Conservation (phyloP, 2,113 vertebrate species). For the Tringa solitaria region DNA sequence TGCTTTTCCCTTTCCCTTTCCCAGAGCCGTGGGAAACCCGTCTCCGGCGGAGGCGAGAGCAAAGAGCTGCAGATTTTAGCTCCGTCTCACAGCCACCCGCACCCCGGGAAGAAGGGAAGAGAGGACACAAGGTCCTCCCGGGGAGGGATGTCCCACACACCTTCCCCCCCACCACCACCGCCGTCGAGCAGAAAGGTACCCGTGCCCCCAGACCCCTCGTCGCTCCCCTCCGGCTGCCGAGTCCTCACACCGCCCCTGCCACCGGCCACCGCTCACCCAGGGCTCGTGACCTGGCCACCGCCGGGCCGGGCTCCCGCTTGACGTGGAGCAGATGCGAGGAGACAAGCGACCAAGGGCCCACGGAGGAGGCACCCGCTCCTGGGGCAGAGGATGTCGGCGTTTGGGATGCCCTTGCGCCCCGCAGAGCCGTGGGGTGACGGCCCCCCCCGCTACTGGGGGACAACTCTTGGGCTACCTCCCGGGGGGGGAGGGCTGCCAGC, state of each 20-base stretch:
- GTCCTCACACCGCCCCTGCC: neutral
- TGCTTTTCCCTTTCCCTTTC: neutral
- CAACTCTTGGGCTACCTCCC: neutral
- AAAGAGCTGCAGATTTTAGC: neutral
- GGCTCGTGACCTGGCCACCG: fast-evolving
- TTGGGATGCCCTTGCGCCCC: fast-evolving
- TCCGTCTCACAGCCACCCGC: neutral
- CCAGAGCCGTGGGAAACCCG: fast-evolving
- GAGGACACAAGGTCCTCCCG: neutral
- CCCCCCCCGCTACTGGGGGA: neutral
- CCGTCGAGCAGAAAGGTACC: fast-evolving
- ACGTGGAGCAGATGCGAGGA: neutral
- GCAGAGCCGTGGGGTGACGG: neutral
- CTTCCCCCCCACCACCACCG: fast-evolving
- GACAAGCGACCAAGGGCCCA: neutral
- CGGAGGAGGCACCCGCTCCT: neutral
- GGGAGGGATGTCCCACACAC: fast-evolving
- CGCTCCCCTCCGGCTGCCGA: fast-evolving
- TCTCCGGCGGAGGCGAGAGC: neutral
- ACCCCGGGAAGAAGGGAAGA: fast-evolving
- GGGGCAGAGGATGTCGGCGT: neutral
- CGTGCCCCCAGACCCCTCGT: fast-evolving
- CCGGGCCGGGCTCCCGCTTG: neutral
- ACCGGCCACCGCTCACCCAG: neutral
- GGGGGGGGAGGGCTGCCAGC: fast-evolving